These are phyloP conservation scores for Melanerpes formicivorus DNA, from an alignment of 2,113 vertebrate genomes.

Conservation along the genomic window DNA sequence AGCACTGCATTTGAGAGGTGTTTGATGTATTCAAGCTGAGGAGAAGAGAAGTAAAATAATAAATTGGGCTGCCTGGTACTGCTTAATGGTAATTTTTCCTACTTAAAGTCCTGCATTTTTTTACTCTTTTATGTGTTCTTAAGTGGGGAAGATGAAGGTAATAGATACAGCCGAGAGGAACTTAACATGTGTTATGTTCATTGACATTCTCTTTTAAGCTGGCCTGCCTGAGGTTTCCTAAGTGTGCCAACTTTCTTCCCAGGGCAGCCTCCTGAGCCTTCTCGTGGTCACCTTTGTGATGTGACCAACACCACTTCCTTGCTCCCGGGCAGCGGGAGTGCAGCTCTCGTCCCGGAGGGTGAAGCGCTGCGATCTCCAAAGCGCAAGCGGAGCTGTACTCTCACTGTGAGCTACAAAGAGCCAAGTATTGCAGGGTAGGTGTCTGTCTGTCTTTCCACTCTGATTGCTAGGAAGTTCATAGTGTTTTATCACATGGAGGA, in stretches of 20 bases:
- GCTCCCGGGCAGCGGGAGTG: background rate
- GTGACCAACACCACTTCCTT: conserved; percentile 84
- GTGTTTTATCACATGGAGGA: background rate
- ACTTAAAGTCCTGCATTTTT: background rate
- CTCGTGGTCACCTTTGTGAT: conserved; percentile 81
- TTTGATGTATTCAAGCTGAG: background rate
- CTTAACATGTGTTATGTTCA: background rate
- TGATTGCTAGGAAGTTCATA: background rate
- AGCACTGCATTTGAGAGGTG: background rate
- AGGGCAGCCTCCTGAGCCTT: conserved; percentile 60
- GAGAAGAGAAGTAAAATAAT: background rate
- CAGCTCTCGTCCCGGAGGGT: background rate
- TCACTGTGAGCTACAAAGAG: conserved; percentile 87
- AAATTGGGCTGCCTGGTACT: background rate
- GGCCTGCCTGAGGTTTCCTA: background rate
- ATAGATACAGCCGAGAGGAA: background rate
- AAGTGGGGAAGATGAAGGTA: background rate
- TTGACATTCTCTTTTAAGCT: background rate
- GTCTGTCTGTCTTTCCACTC: background rate
- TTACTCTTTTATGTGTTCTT: background rate
- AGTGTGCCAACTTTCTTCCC: background rate
- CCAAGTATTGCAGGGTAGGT: conserved; percentile 82
- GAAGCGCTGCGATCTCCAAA: conserved; percentile 45
- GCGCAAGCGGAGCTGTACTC: conserved; percentile 81
- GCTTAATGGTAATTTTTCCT: background rate